Percentiles rank a stretch among this genome's conserved stretches.
phyloP scores from a whole-genome alignment of 2,888 invertebrate species.

The Eupithecia vulgata region DNA sequence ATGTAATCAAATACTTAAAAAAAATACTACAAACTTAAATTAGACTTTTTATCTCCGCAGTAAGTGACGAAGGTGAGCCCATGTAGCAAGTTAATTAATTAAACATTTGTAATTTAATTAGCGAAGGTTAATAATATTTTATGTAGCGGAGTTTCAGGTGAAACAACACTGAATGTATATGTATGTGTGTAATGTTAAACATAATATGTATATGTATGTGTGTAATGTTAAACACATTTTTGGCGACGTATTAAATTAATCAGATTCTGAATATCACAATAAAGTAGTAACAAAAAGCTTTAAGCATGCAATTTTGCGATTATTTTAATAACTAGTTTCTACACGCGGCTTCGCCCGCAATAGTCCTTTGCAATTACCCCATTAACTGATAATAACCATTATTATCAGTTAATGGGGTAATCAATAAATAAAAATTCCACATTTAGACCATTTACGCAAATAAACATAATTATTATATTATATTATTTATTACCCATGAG shows the following conservation, averaged over 20 bases:
- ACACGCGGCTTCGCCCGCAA: neutral
- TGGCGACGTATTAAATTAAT: neutral
- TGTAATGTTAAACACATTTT: neutral
- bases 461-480: too few species aligned
- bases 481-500: too few species aligned
- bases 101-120: constrained; percentile 3
- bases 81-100: neutral
- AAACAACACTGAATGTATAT: constrained; percentile 15
- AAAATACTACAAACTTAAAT: too few species aligned
- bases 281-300: neutral
- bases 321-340: neutral
- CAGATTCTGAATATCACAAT: neutral
- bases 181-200: neutral
- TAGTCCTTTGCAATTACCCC: neutral
- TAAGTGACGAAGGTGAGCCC: neutral
- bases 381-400: too few species aligned
- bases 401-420: too few species aligned
- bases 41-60: neutral
- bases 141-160: constrained; percentile 6
- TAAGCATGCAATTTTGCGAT: neutral
- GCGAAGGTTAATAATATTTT: neutral
- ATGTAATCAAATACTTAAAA: too few species aligned
- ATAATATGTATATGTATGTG: too few species aligned
- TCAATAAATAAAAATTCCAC: too few species aligned
- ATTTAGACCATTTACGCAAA: too few species aligned